Base-by-base conservation (phyloP, 1,140 invertebrate species). In the Ctenoplectra terminalis region DNA sequence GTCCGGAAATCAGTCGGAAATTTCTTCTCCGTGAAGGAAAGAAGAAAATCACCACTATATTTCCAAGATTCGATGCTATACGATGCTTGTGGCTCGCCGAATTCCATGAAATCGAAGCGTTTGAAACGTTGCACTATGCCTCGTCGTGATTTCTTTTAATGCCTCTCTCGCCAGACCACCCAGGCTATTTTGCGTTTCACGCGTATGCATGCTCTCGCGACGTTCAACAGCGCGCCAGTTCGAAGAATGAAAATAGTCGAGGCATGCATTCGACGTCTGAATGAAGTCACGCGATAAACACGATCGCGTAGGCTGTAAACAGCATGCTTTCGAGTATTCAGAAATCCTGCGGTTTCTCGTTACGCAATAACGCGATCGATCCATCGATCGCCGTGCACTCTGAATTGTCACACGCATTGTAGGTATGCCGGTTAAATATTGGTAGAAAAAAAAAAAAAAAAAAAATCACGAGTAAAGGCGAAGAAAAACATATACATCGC, bases 161-260 rank as follows among this genome's bases (percentile, higher is more conserved):
- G 56, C 69, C 26, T 5, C 9, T 0, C 8, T 40, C 29, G 64
- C 61, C 46, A 58, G 75, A 70, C 75, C 75, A 78, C 64, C 75
- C 75, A 70, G 17, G 75, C 50, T 73, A 73, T 58, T 73, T 73
- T 37, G 50, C 52, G 69, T 71, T 54, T 52, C 71, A 17, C 37
- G 56, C 71, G 71, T n/a, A 31, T 60, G 52, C 52, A 26, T 34
- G 54, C 34, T 17, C 69, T 15, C n/a, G 43, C 73, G 46, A 48
- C 29, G 9, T 43, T 73, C 61, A 40, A 81, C 61, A 29, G 50
- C 54, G 17, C 37, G 46, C 23, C 70, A 29, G n/a, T 81, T 81
- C 78, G 78, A 60, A 67, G 80, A 82, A 82, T 82, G 73, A 77
- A 82, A 82, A 82, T 82, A 82, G 72, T 82, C 46, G 63, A 43